Evolutionary conservation across 92 coral and sea anemone genomes (phyloP).

Genomic region (Epizoanthus rinbou): DNA sequence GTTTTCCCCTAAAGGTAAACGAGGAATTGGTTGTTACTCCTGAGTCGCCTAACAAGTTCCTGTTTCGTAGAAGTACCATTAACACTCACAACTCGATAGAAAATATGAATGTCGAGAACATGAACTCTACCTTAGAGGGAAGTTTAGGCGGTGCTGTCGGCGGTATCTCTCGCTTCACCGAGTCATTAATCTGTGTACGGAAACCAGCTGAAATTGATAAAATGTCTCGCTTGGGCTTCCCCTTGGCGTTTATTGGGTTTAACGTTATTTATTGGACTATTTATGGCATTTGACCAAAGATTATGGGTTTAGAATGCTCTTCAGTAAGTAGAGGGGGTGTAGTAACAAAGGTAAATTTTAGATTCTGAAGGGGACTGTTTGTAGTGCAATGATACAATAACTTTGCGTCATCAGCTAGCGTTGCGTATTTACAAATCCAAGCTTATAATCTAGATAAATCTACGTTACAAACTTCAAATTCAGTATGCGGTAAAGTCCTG

Average conservation of each 20-base stretch:
- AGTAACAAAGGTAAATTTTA: no score
- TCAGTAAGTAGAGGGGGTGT: no score
- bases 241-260: slow-evolving; percentile 80
- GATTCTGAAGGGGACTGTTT: no score
- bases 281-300: slow-evolving; percentile 38
- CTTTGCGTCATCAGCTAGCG: no score
- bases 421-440: no score
- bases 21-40: slow-evolving; percentile 36
- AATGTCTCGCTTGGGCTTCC: slow-evolving; percentile 84
- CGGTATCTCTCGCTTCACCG: slow-evolving; percentile 15
- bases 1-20: slow-evolving; percentile 7
- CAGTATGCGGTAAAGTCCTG: no score
- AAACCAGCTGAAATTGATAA: slow-evolving; percentile 66
- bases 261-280: slow-evolving; percentile 89
- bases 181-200: background rate
- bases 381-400: no score
- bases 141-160: slow-evolving; percentile 5
- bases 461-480: no score
- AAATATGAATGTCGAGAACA: background rate
- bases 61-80: slow-evolving; percentile 3
- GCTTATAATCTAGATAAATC: no score
- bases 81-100: slow-evolving; percentile 23
- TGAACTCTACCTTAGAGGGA: slow-evolving; percentile 16
- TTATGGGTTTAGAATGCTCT: no score
- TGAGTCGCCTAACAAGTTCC: slow-evolving; percentile 23